Conservation (phyloP, 2,113 vertebrate species). For the Ictidomys tridecemlineatus region DNA sequence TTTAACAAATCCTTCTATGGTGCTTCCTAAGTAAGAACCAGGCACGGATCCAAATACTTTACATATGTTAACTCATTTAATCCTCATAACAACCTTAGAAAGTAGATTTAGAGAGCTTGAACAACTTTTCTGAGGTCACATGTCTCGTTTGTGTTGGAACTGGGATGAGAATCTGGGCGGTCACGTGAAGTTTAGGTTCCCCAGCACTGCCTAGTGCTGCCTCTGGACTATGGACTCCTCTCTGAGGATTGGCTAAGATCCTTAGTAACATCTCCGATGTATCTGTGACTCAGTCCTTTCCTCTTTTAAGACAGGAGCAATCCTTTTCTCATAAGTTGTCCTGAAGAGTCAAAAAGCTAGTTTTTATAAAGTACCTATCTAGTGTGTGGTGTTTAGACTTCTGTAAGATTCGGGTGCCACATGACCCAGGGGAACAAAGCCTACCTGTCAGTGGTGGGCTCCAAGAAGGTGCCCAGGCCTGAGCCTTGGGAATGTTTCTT, state of each 20-base stretch:
- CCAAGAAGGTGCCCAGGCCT: background rate
- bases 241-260: background rate
- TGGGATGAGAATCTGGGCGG: background rate
- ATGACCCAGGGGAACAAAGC: background rate
- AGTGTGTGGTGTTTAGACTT: background rate
- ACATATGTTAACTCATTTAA: background rate
- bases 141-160: background rate
- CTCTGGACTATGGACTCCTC: background rate
- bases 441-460: background rate
- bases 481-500: background rate
- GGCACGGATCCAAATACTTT: constrained; percentile 39
- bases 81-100: background rate
- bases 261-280: background rate
- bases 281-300: background rate
- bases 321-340: background rate
- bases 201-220: background rate
- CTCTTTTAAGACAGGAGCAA: background rate
- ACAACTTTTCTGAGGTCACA: constrained; percentile 16
- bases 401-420: background rate
- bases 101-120: constrained; percentile 27
- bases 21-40: constrained; percentile 27
- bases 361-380: background rate
- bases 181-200: background rate
- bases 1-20: background rate
- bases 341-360: background rate